phyloP scores from a whole-genome alignment of 2,888 invertebrate species.

The Aphodius granarius region DNA sequence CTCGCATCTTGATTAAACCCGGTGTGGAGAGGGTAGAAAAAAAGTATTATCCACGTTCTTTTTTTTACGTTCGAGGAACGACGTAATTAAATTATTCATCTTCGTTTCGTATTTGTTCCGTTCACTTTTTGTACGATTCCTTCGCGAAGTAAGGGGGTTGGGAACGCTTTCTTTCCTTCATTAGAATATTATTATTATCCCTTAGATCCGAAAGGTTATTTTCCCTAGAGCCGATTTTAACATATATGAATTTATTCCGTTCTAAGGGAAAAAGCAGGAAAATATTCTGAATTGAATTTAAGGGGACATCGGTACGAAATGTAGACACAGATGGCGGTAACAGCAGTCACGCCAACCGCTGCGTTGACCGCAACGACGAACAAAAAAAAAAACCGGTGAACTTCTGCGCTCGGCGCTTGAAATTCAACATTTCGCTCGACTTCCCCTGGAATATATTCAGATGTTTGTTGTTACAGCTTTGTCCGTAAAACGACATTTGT shows the following conservation, averaged over 20 bases:
- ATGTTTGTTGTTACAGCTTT: constrained; percentile 26
- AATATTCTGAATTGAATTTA: constrained; percentile 16
- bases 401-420: constrained; percentile 7
- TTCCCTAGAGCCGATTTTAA: background rate
- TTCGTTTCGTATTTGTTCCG: background rate
- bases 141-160: background rate
- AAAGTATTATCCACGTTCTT: background rate
- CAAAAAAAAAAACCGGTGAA: constrained; percentile 1
- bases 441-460: constrained; percentile 23
- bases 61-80: background rate
- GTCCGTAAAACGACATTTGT: constrained; percentile 3
- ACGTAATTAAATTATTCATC: background rate
- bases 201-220: background rate
- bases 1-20: background rate
- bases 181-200: background rate
- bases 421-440: constrained; percentile 23
- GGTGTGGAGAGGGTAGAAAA: background rate
- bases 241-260: background rate
- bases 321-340: constrained; percentile 24
- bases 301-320: background rate
- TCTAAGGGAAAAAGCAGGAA: background rate
- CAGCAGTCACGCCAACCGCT: constrained; percentile 22
- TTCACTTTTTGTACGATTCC: background rate
- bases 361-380: background rate
- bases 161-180: background rate